Evolutionary conservation across 2,888 invertebrate genomes (phyloP), one percentile per base, ranked within the genome.

Genomic region (Lomographa bimaculata): DNA sequence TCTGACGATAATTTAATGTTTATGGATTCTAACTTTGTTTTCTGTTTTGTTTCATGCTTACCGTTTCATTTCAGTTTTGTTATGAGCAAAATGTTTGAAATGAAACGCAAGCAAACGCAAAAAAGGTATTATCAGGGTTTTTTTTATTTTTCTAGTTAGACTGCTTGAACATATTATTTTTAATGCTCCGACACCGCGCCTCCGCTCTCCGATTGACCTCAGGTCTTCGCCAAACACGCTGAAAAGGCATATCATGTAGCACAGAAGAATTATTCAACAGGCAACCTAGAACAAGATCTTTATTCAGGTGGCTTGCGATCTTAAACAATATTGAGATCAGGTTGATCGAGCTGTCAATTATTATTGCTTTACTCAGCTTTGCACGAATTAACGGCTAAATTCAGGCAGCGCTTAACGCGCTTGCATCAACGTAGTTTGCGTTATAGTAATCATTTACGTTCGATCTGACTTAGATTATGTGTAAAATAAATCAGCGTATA

Each of bases 61-160:
- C 36, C 36, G 28, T 36, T 36, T 36, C 27, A 36, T 28, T 36
- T 36, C 36, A 36, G 36, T 28, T 28, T 36, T 36, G 11, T 14
- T 7, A 7, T 14, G 17, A 28, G 16, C 32, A 32, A 32, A 23
- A 4, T 32, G 3, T 2, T 3, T 23, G 32, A 32, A 32, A 32
- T 32, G 23, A 32, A 32, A 23, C 32, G 32, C 21, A 32, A 32
- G 32, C 32, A 32, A 23, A 9, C 21, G 3, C 14, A 14, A 14
- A 32, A 32, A 32, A 32, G 32, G 32, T 32, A 32, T 32, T 16
- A n/a, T 23, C 16, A 32, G 32, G 32, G 30, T 21, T 30, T 17
- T 16, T 12, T 29, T 11, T 28, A 10, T 19, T 27, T 17, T 10
- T 3, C 14, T 14, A 14, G 18, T 6, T 7, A 5, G 29, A 20